A percentile compares a stretch with the other conserved stretches of the same genome.
Conservation (phyloP, 2,888 invertebrate genomes). For the Eupithecia exiguata region DNA sequence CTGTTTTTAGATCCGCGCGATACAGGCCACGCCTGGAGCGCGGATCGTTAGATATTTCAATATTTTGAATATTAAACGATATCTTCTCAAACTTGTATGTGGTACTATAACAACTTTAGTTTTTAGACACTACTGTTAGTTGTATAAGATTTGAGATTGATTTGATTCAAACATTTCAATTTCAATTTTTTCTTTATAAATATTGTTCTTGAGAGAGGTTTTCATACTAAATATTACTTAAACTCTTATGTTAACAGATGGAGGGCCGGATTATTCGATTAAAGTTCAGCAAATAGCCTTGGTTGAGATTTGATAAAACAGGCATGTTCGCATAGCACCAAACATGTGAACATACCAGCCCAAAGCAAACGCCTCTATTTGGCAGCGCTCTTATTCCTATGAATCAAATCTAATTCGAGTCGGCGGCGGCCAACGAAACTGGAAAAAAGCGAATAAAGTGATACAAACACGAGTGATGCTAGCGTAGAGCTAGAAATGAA, state of each 20-base stretch:
- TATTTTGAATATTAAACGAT: no score
- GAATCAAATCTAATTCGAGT: conserved; percentile 35
- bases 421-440: conserved; percentile 25
- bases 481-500: not conserved
- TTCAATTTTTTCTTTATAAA: no score
- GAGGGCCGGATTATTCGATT: not conserved
- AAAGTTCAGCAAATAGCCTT: not conserved
- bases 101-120: no score
- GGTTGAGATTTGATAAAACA: not conserved
- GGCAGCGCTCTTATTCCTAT: conserved; percentile 1
- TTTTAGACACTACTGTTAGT: no score
- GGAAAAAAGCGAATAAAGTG: conserved; percentile 37
- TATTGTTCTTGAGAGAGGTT: not conserved
- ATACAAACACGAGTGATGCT: conserved; percentile 32
- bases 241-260: not conserved
- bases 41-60: no score
- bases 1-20: no score
- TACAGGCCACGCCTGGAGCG: no score
- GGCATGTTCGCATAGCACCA: not conserved
- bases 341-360: not conserved
- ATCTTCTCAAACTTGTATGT: no score
- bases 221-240: no score
- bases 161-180: no score
- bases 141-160: no score
- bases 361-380: conserved; percentile 1